Evolutionary conservation across 2,113 vertebrate genomes (phyloP).

Genomic region (Carassius carassius): DNA sequence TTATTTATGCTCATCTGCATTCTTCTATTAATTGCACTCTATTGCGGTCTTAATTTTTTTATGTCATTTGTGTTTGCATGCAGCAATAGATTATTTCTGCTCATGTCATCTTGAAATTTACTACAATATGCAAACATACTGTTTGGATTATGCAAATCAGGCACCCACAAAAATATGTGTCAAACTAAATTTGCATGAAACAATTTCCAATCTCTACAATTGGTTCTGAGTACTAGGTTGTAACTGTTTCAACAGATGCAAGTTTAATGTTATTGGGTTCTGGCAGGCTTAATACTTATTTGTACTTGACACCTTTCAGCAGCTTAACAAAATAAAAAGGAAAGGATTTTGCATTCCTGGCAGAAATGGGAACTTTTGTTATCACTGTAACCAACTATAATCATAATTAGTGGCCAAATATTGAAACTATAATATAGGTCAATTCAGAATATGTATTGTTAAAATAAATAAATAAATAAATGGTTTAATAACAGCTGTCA

Average conservation of each 20-base stretch:
- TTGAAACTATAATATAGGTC: too few species aligned
- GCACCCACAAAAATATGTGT: neutral
- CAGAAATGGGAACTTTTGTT: too few species aligned
- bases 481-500: too few species aligned
- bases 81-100: neutral
- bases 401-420: too few species aligned
- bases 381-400: too few species aligned
- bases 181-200: neutral
- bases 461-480: too few species aligned
- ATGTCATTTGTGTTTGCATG: neutral
- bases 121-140: neutral
- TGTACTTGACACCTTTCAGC: neutral
- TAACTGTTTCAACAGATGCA: neutral
- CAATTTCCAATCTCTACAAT: neutral
- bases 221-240: neutral
- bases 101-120: neutral
- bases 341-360: too few species aligned
- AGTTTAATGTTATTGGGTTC: neutral
- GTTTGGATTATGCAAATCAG: neutral
- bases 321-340: neutral
- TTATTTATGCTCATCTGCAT: neutral
- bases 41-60: neutral
- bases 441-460: too few species aligned
- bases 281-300: neutral
- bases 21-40: neutral